Evolutionary conservation across 2,113 vertebrate species (phyloP).

Genomic region (Boleophthalmus pectinirostris): DNA sequence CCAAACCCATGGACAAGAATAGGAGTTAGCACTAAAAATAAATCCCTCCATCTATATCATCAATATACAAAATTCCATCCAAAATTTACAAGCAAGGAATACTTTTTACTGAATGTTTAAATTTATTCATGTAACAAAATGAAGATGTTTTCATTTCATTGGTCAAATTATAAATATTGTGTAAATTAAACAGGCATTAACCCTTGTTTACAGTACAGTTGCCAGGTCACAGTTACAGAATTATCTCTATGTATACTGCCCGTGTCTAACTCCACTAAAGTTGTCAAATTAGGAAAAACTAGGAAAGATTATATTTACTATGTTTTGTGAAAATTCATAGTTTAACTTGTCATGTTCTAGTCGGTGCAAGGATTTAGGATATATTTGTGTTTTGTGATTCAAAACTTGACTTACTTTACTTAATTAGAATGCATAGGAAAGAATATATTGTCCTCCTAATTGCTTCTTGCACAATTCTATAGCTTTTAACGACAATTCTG

Average conservation of each 20-base stretch:
- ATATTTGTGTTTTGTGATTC: neutral
- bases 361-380: neutral
- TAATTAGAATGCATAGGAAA: neutral
- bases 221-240: neutral
- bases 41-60: no score
- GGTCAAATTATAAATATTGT: neutral
- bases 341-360: neutral
- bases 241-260: neutral
- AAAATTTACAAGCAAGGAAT: neutral
- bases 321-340: no score
- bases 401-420: neutral
- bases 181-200: neutral
- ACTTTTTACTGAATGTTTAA: neutral
- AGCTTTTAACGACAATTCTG: neutral
- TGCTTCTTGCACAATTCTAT: neutral
- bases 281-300: no score
- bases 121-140: neutral
- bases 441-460: neutral
- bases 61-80: no score
- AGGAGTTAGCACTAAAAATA: no score
- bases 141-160: neutral
- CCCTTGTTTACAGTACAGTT: neutral
- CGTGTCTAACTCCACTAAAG: neutral
- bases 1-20: no score
- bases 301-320: no score